A percentile compares a stretch with the other conserved stretches of the same genome.
Evolutionary conservation across 30 jellyfish, hydroid and myxozoan genomes (phyloP).

Genomic region (Hydractinia symbiolongicarpus): DNA sequence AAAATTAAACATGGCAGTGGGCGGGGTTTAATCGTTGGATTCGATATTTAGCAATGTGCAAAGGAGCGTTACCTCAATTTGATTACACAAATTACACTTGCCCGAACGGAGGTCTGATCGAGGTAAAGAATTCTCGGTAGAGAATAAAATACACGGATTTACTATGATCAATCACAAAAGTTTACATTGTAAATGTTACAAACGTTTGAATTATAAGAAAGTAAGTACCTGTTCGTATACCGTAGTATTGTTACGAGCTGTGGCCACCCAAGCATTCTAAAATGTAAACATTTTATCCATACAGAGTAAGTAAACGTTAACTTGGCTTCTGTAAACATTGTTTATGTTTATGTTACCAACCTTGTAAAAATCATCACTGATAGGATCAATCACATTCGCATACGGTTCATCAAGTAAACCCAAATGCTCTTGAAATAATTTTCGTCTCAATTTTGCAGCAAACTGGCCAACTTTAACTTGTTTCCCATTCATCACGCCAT

Average conservation of each 20-base stretch:
- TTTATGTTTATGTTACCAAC: background rate
- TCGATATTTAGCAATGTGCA: no score
- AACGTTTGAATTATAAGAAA: background rate
- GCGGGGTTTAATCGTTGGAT: background rate
- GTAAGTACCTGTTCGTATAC: conserved; percentile 65
- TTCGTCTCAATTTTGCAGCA: conserved; percentile 54
- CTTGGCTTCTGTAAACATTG: background rate
- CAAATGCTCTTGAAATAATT: conserved; percentile 71
- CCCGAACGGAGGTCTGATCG: no score
- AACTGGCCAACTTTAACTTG: conserved; percentile 69
- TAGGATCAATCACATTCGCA: conserved; percentile 62
- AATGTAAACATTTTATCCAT: background rate
- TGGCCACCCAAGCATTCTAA: conserved; percentile 66
- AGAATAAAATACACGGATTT: no score
- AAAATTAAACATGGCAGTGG: background rate
- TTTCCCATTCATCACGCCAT: conserved; percentile 63
- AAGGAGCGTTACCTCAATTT: no score
- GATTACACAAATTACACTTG: no score
- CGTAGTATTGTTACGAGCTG: conserved; percentile 63
- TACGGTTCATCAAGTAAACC: conserved; percentile 51
- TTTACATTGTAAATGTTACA: background rate
- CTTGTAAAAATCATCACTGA: conserved; percentile 48
- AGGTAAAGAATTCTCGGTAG: no score
- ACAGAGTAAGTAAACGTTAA: background rate
- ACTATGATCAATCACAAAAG: no score